These are phyloP conservation scores for Pseudomyrmex dendroicus DNA, from an alignment of 1,140 invertebrate genomes.

Conservation along the genomic window DNA sequence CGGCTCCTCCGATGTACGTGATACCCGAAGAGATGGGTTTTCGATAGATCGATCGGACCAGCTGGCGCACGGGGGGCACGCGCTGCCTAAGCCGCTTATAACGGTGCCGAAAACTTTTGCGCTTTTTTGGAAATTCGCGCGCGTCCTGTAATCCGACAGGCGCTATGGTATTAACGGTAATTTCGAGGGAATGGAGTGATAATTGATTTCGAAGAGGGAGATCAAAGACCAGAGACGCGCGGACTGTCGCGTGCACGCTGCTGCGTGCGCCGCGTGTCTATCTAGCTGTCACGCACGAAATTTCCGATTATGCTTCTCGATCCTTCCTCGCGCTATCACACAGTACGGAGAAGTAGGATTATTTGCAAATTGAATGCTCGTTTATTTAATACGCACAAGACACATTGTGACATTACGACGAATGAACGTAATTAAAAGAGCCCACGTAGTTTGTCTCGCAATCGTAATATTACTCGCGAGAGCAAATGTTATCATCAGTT, in stretches of 20 bases:
- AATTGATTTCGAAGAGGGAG: constrained; percentile 65
- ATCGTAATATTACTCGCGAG: background rate
- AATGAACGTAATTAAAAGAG: constrained; percentile 17
- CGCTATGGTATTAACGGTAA: constrained; percentile 67
- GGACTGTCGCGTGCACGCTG: background rate
- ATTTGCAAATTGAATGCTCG: background rate
- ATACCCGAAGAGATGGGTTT: constrained; percentile 63
- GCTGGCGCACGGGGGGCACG: constrained; percentile 67
- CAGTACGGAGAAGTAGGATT: background rate
- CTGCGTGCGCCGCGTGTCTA: background rate
- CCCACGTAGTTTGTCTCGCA: background rate
- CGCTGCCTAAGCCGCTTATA: constrained; percentile 78
- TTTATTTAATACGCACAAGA: background rate
- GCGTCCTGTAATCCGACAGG: constrained; percentile 73
- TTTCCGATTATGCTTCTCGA: constrained; percentile 22
- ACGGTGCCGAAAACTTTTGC: constrained; percentile 75
- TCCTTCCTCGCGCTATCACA: background rate
- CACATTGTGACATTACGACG: background rate
- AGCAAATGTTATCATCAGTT: too few species aligned
- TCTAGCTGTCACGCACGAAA: background rate
- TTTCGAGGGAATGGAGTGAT: constrained; percentile 72
- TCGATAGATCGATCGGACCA: constrained; percentile 74
- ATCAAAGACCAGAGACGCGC: background rate
- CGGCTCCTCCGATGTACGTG: constrained; percentile 50
- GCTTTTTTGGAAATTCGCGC: constrained; percentile 78